Conservation (phyloP, 1,140 invertebrate species). For the Dolichoris vasculosae region DNA sequence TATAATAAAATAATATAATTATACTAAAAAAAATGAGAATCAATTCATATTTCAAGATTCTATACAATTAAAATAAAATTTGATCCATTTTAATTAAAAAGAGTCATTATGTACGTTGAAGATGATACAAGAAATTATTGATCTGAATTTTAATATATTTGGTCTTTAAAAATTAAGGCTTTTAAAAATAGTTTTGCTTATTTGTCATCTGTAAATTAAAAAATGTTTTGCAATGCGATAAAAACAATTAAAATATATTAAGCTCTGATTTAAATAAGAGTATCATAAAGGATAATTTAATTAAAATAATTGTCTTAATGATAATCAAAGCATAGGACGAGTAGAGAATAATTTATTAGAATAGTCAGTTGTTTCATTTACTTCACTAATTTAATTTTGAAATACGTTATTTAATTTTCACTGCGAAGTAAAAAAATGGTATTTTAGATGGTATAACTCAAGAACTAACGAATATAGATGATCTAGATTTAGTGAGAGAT, state of each 20-base stretch:
- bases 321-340: not conserved
- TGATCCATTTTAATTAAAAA: no score
- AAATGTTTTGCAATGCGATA: no score
- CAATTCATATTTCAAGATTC: no score
- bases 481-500: not conserved
- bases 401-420: constrained; percentile 1
- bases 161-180: not conserved
- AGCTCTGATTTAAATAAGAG: not conserved
- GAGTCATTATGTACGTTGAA: no score
- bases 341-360: not conserved
- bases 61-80: no score
- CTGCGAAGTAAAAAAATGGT: not conserved
- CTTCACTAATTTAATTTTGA: constrained; percentile 3
- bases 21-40: no score
- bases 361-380: not conserved
- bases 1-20: no score
- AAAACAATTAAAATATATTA: no score
- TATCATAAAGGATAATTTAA: not conserved
- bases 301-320: not conserved
- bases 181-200: not conserved
- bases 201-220: no score
- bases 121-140: no score
- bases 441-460: not conserved
- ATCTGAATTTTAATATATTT: not conserved
- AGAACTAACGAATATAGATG: not conserved